Evolutionary conservation across 2,888 invertebrate genomes (phyloP).

Genomic region (Bimastos eiseni): DNA sequence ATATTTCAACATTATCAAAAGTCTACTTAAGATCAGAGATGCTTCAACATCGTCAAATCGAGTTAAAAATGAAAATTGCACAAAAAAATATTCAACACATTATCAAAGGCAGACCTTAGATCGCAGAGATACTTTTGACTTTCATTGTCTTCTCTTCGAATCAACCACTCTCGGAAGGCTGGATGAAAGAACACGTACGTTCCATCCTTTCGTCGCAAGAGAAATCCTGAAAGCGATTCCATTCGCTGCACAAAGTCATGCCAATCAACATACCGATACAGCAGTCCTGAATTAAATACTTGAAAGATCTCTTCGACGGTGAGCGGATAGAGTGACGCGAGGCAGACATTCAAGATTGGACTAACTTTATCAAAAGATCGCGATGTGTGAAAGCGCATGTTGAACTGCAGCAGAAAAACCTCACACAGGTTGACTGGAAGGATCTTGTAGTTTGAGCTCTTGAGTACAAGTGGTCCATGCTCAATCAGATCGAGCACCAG

Average conservation of each 20-base stretch:
- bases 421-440: slow-evolving; percentile 60
- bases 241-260: slow-evolving; percentile 87
- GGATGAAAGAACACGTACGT: slow-evolving; percentile 98
- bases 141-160: slow-evolving; percentile 72
- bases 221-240: slow-evolving; percentile 80
- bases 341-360: slow-evolving; percentile 83
- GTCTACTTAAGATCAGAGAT: slow-evolving; percentile 72
- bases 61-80: too few species aligned
- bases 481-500: slow-evolving; percentile 88
- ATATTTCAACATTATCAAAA: background rate
- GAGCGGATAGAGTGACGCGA: slow-evolving; percentile 87
- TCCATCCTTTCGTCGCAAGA: slow-evolving; percentile 86
- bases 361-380: slow-evolving; percentile 83
- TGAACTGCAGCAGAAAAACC: slow-evolving; percentile 87
- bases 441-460: slow-evolving; percentile 86
- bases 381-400: slow-evolving; percentile 83
- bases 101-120: slow-evolving; percentile 65
- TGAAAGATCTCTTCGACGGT: slow-evolving; percentile 88
- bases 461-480: slow-evolving; percentile 85
- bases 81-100: too few species aligned
- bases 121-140: slow-evolving; percentile 91
- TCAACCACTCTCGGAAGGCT: slow-evolving; percentile 95
- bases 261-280: slow-evolving; percentile 81
- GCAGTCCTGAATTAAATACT: slow-evolving; percentile 83
- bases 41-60: too few species aligned